Evolutionary conservation across 2,797 vertebrate genomes (phyloP).

Genomic region (Poecilia picta): DNA sequence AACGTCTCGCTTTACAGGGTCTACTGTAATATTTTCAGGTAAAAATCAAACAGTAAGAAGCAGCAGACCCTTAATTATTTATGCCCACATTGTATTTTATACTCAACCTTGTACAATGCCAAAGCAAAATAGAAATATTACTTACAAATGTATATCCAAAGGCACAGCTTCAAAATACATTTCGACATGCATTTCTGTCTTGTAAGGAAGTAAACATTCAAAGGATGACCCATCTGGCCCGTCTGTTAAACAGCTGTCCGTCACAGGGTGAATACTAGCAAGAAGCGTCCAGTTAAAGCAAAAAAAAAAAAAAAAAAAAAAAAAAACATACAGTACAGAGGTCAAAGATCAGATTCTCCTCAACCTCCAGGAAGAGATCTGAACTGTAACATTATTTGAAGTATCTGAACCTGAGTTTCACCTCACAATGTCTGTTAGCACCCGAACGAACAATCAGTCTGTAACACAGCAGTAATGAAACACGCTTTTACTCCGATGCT

Average conservation of each 20-base stretch:
- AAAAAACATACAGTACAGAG: slow-evolving; percentile 44
- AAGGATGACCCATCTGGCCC: slow-evolving; percentile 67
- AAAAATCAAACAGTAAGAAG: slow-evolving; percentile 6
- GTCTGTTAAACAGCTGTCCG: slow-evolving; percentile 47
- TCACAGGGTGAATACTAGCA: slow-evolving; percentile 66
- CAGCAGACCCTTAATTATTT: slow-evolving; percentile 28
- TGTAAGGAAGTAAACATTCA: slow-evolving; percentile 76
- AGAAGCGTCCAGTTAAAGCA: slow-evolving; percentile 49
- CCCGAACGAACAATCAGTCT: slow-evolving; percentile 18
- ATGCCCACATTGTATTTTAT: slow-evolving; percentile 69
- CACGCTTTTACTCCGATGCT: slow-evolving; percentile 33
- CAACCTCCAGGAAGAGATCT: slow-evolving; percentile 26
- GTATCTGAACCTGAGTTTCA: slow-evolving; percentile 27
- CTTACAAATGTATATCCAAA: slow-evolving; percentile 80
- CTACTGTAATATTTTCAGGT: neutral
- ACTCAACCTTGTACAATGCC: slow-evolving; percentile 61
- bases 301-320: slow-evolving; percentile 19
- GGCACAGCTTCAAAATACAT: slow-evolving; percentile 81
- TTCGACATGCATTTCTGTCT: slow-evolving; percentile 68
- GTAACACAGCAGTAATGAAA: neutral
- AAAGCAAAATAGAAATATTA: slow-evolving; percentile 81
- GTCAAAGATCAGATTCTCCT: slow-evolving; percentile 26
- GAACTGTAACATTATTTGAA: slow-evolving; percentile 42
- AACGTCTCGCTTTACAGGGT: neutral
- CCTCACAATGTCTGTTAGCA: slow-evolving; percentile 28